Conservation (phyloP, 2,797 vertebrate genomes). For the Chrysocyon brachyurus region DNA sequence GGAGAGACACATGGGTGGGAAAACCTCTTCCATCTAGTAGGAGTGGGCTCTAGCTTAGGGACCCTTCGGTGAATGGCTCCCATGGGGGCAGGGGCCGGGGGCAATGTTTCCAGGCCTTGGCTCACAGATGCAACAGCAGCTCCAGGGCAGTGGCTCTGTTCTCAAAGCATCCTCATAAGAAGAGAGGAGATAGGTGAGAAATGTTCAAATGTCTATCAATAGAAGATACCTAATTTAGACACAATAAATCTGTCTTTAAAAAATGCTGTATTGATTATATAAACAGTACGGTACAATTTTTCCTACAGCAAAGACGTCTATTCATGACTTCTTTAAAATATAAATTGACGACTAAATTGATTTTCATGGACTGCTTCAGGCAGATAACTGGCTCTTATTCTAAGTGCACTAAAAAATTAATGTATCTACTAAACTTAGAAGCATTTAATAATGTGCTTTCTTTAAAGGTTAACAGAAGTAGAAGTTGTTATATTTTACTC, state of each 20-base stretch:
- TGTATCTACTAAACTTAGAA: constrained; percentile 61
- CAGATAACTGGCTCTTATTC: constrained; percentile 66
- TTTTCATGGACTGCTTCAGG: constrained; percentile 64
- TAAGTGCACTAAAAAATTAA: constrained; percentile 80
- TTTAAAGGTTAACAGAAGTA: constrained; percentile 60
- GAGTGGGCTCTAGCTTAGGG: neutral
- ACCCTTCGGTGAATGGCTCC: neutral
- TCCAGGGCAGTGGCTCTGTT: neutral
- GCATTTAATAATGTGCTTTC: constrained; percentile 54
- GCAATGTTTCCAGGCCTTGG: neutral
- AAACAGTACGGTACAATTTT: constrained; percentile 50
- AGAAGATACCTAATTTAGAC: constrained; percentile 20
- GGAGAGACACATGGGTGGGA: neutral
- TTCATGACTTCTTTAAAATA: constrained; percentile 58
- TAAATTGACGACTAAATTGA: constrained; percentile 72
- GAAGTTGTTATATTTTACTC: constrained; percentile 38
- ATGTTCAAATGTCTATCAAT: neutral
- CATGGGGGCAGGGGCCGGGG: fast-evolving
- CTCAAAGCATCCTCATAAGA: neutral
- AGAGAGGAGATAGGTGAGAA: neutral
- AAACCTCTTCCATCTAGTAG: neutral
- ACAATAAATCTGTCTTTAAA: constrained; percentile 3
- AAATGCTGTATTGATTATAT: constrained; percentile 47
- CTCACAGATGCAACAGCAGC: neutral
- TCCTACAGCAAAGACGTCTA: constrained; percentile 44